phyloP scores from a whole-genome alignment of 1,140 invertebrate species.

The Diorhabda elongata region DNA sequence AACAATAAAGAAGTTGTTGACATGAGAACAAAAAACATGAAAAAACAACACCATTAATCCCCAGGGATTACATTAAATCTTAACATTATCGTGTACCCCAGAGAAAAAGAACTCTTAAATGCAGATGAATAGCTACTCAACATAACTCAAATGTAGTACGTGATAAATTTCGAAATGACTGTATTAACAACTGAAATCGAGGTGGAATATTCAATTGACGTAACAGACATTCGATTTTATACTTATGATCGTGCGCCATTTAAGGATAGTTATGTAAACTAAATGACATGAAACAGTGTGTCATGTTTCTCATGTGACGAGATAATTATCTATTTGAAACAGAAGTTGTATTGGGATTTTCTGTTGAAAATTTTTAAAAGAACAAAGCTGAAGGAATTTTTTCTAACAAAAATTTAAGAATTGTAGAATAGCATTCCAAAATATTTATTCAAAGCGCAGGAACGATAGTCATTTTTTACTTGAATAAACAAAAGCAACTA shows the following conservation, averaged over 20 bases:
- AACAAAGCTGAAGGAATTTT: no score
- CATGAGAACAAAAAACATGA: neutral
- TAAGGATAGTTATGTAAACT: conserved; percentile 2
- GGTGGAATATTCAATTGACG: neutral
- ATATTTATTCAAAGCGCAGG: no score
- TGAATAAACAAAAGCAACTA: no score
- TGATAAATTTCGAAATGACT: conserved; percentile 2
- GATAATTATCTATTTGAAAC: neutral
- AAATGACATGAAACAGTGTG: neutral
- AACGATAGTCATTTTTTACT: no score
- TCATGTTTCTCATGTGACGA: neutral
- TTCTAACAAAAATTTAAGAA: no score
- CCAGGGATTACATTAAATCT: neutral
- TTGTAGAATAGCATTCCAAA: no score
- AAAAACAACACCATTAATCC: neutral
- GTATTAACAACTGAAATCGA: conserved; percentile 1
- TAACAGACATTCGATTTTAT: conserved; percentile 1
- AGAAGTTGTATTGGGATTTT: no score
- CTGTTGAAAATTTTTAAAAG: no score
- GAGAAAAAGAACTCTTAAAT: neutral
- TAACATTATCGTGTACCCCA: neutral
- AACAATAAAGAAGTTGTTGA: conserved; percentile 1
- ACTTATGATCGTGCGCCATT: neutral
- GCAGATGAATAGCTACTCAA: neutral
- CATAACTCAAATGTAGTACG: conserved; percentile 2